Conservation (phyloP, 2,888 invertebrate species). For the Dolichopus griseipennis region DNA sequence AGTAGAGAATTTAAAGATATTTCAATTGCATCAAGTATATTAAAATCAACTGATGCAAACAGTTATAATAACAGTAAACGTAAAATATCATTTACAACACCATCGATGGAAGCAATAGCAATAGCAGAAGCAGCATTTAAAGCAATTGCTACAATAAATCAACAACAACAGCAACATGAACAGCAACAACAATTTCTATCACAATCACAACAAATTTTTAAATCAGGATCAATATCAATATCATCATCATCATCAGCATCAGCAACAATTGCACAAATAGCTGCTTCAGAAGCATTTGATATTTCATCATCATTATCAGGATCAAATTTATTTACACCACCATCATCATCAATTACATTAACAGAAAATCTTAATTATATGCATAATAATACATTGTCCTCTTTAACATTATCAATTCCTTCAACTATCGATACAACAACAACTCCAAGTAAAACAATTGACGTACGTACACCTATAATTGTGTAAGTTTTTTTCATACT, state of each 20-base stretch:
- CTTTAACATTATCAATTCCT: slow-evolving; percentile 33
- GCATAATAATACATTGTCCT: slow-evolving; percentile 32
- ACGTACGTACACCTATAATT: slow-evolving; percentile 39
- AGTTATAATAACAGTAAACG: not conserved
- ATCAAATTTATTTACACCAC: slow-evolving; percentile 9
- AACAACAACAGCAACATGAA: slow-evolving; percentile 9
- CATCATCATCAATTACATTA: slow-evolving; percentile 20
- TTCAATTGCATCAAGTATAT: too few species aligned
- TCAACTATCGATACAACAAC: slow-evolving; percentile 17
- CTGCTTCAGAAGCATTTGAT: slow-evolving; percentile 16
- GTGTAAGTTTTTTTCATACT: slow-evolving; percentile 27
- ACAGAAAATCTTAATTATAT: slow-evolving; percentile 19
- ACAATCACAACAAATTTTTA: not conserved
- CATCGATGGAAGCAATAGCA: slow-evolving; percentile 12
- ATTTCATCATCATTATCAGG: slow-evolving; percentile 10
- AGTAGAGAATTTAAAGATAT: not conserved
- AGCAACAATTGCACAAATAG: slow-evolving; percentile 31
- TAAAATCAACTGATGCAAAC: not conserved
- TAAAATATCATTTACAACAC: not conserved
- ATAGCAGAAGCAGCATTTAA: slow-evolving; percentile 2
- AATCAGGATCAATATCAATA: slow-evolving; percentile 21
- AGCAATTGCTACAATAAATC: slow-evolving; percentile 1
- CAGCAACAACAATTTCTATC: slow-evolving; percentile 9
- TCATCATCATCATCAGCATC: slow-evolving; percentile 29
- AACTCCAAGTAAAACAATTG: slow-evolving; percentile 39